Evolutionary conservation across 2,888 invertebrate species (phyloP).

Genomic region (Halocaridina rubra): DNA sequence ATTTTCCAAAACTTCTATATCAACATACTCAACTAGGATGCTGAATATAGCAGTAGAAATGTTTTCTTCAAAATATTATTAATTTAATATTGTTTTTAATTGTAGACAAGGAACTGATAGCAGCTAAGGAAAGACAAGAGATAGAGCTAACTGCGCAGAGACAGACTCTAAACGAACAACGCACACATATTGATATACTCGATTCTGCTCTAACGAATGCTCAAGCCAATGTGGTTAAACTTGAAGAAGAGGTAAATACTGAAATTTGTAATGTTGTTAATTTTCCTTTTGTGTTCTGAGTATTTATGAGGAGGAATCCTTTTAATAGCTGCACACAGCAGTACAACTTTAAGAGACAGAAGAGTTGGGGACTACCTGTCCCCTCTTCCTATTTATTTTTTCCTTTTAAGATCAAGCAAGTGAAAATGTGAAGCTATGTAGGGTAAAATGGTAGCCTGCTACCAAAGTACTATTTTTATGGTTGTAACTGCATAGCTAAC

Average conservation of each 20-base stretch:
- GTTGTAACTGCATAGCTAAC: no score
- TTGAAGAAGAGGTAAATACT: conserved; percentile 89
- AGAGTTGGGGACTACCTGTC: no score
- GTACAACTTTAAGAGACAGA: no score
- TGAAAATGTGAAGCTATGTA: no score
- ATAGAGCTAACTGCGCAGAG: conserved; percentile 90
- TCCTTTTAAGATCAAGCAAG: no score
- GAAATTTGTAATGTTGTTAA: no score
- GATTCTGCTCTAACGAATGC: conserved; percentile 92
- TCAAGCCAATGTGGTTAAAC: conserved; percentile 85
- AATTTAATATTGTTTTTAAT: background rate
- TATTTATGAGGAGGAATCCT: no score
- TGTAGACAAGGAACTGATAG: conserved; percentile 72
- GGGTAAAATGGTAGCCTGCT: no score
- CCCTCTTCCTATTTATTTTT: no score
- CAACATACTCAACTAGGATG: background rate
- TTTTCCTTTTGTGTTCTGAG: no score
- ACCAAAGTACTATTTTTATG: no score
- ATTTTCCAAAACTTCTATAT: background rate
- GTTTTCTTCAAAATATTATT: background rate
- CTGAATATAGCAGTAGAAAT: background rate
- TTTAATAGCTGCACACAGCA: no score
- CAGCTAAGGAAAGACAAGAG: conserved; percentile 91
- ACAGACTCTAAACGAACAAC: conserved; percentile 89
- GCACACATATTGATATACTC: conserved; percentile 91